These are phyloP conservation scores for Megastigmus dorsalis DNA, from an alignment of 2,888 invertebrate genomes.

Conservation along the genomic window DNA sequence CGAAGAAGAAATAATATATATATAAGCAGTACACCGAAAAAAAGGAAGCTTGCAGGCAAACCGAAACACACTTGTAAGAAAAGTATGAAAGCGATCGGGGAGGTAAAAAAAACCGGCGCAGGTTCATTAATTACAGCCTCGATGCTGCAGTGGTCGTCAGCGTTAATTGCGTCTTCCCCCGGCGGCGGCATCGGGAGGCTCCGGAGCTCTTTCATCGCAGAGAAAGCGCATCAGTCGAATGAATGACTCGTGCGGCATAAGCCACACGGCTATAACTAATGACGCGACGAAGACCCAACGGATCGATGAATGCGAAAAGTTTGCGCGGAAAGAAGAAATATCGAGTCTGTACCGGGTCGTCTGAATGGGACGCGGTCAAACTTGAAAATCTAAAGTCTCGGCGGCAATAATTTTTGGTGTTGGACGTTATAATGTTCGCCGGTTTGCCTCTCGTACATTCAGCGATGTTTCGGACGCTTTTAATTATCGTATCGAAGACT, in stretches of 20 bases:
- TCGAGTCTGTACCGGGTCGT: too few species aligned
- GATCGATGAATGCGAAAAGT: slow-evolving; percentile 35
- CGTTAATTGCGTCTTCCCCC: slow-evolving; percentile 23
- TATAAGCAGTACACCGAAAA: too few species aligned
- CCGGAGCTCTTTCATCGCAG: slow-evolving; percentile 7
- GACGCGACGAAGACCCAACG: background rate
- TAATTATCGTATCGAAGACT: slow-evolving; percentile 35
- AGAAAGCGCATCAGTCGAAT: slow-evolving; percentile 30
- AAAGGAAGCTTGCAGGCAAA: too few species aligned
- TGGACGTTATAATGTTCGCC: slow-evolving; percentile 11
- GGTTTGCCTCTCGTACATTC: background rate
- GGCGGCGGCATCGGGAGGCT: too few species aligned
- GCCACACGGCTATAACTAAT: slow-evolving; percentile 5
- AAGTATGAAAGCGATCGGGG: background rate
- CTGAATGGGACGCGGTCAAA: too few species aligned
- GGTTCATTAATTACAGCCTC: slow-evolving; percentile 34
- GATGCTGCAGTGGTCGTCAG: slow-evolving; percentile 5
- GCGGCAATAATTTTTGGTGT: slow-evolving; percentile 11
- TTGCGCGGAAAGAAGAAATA: background rate
- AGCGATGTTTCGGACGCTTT: background rate
- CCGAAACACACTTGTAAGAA: background rate
- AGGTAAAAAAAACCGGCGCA: background rate
- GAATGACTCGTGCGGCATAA: slow-evolving; percentile 20
- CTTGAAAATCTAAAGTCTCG: slow-evolving; percentile 1
- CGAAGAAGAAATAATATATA: background rate